Evolutionary conservation across 2,113 vertebrate genomes (phyloP).

Genomic region (Datnioides undecimradiatus): DNA sequence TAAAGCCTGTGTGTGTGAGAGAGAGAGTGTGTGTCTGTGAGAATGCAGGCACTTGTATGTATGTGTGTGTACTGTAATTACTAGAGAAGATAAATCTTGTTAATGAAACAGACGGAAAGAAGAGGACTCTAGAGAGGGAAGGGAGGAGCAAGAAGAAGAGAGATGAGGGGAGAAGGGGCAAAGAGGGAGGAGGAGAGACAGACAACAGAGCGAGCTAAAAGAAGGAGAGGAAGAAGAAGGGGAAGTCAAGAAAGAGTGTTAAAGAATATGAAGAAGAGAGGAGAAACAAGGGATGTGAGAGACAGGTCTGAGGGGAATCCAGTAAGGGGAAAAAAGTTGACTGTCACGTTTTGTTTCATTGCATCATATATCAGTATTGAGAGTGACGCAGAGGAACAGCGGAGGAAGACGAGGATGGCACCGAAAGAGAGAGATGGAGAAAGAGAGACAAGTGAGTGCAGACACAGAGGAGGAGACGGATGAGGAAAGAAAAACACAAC

Average conservation of each 20-base stretch:
- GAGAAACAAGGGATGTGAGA: not conserved
- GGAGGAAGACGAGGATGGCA: slow-evolving; percentile 30
- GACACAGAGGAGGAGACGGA: slow-evolving; percentile 20
- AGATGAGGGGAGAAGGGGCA: slow-evolving; percentile 35
- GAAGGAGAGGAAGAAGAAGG: not conserved
- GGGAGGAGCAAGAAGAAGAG: slow-evolving; percentile 55
- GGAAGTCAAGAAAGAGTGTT: slow-evolving; percentile 8
- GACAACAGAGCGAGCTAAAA: slow-evolving; percentile 20
- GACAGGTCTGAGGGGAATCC: slow-evolving; percentile 24
- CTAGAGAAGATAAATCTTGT: slow-evolving; percentile 73
- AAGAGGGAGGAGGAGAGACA: slow-evolving; percentile 1
- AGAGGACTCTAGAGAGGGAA: slow-evolving; percentile 64
- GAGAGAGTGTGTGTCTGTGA: slow-evolving; percentile 29
- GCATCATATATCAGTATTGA: slow-evolving; percentile 57
- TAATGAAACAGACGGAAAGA: slow-evolving; percentile 77
- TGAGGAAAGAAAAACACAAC: slow-evolving; percentile 49
- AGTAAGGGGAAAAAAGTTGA: slow-evolving; percentile 36
- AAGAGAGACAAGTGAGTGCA: slow-evolving; percentile 33
- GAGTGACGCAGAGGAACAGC: slow-evolving; percentile 47
- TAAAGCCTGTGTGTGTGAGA: not conserved
- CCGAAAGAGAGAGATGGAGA: slow-evolving; percentile 45
- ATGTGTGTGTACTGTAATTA: slow-evolving; percentile 69
- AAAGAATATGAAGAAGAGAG: slow-evolving; percentile 19
- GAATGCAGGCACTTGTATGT: not conserved
- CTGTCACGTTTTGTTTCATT: slow-evolving; percentile 53